Base-by-base conservation (phyloP, 1,140 invertebrate species). In the Calephelis virginiensis region DNA sequence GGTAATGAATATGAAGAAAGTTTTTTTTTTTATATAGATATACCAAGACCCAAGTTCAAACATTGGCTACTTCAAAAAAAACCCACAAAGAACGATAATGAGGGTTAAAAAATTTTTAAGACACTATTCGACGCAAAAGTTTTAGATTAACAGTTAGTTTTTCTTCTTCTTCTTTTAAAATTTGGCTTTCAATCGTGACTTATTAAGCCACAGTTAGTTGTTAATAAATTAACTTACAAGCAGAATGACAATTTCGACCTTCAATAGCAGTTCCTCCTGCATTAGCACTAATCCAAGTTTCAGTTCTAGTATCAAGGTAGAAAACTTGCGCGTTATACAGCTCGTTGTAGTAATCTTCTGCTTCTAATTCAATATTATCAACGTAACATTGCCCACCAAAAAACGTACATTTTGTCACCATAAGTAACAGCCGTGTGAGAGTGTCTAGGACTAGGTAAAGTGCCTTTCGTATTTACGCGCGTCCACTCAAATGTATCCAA, bases 221-320 rank as follows among this genome's bases (percentile, higher is more conserved):
- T 10, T 63, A 11, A 17, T 47, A 13, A 9, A 12, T 28, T 61
- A 48, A 75, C 94, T 93, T 92, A 97, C 96, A 97, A 72, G 97
- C 95, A 73, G 97, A 97, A 92, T 98, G 97, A 83, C 96, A 97
- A 45, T 97, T 91, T 71, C 97, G 90, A 49, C 97, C 97, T 66
- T 93, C 88, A 6, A 96, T 93, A 71, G 93, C 89, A 37, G 92
- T 89, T 11, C 94, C 94, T 12, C 80, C 89, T 8, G 93, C 86
- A 77, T 47, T 94, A 92, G 76, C 67, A 48, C 91, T 89, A 37
- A 93, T 82, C 97, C 97, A 98, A 53, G 89, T 93, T 61, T 93
- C 92, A 12, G 92, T 93, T 53, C 88, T 80, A 53, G 96, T 94
- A 85, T 98, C 95, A 67, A 98, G 93, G 80, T 94, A 95, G 76